phyloP scores from a whole-genome alignment of 2,888 invertebrate species.

The Cephalotes varians region DNA sequence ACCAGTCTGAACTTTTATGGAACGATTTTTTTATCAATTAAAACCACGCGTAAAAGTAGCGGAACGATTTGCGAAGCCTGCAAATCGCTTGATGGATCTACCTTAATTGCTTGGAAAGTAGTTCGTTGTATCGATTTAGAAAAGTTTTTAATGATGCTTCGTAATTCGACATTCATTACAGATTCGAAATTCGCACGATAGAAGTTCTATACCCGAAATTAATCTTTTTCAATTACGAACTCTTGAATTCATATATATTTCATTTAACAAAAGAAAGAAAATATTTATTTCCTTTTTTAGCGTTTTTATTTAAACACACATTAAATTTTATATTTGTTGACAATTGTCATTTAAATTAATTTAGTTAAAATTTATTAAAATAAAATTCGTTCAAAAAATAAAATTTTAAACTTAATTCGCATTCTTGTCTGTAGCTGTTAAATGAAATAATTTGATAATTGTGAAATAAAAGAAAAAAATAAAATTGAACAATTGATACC shows the following conservation, averaged over 20 bases:
- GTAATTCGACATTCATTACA: constrained; percentile 12
- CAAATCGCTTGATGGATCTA: constrained; percentile 21
- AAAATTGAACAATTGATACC: no score
- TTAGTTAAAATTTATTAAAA: background rate
- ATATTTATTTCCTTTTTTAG: background rate
- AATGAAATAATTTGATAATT: no score
- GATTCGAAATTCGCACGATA: background rate
- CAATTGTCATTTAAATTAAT: background rate
- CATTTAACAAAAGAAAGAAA: background rate
- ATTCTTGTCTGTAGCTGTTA: no score
- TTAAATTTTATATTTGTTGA: background rate
- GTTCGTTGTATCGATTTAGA: constrained; percentile 34
- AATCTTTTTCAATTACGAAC: constrained; percentile 6
- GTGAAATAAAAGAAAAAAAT: no score
- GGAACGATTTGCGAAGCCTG: constrained; percentile 5
- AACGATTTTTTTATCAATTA: constrained; percentile 31
- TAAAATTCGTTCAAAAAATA: no score
- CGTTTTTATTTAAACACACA: background rate
- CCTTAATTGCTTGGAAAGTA: constrained; percentile 46
- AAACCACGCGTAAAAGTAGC: constrained; percentile 39
- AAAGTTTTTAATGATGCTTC: constrained; percentile 37
- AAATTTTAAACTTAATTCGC: no score
- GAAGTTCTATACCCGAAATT: background rate
- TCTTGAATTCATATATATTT: background rate
- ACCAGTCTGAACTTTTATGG: constrained; percentile 6